Base-by-base conservation (phyloP, 2,888 invertebrate species). In the Stenotaenia linearis region DNA sequence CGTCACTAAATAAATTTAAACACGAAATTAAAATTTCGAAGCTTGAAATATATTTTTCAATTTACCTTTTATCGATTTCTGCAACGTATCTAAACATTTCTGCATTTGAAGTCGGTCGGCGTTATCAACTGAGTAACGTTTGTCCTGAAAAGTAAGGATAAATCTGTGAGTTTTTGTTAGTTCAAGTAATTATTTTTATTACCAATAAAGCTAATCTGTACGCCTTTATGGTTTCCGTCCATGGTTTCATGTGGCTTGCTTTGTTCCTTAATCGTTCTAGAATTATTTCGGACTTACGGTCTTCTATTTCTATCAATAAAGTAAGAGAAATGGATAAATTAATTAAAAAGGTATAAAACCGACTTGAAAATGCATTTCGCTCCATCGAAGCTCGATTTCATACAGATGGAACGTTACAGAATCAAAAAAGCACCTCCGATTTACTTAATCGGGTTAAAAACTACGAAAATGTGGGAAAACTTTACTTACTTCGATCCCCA, bases 191-290 rank as follows among this genome's bases (percentile, higher is more conserved):
- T 7, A 76, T 1, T 32, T 77, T n/a, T 12, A 37, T 74, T 89
- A 94, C 94, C 88, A 95, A 88, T 87, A 95, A 90, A 80, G 94
- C 91, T 91, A 94, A 93, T 83, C 95, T 90, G 83, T 96, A 91
- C 83, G 92, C 92, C 88, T 96, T 96, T 23, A 96, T 93, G 82
- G 93, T 93, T 86, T 97, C 96, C 80, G 90, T 89, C 85, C 96
- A 90, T 81, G 92, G 91, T 87, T 94, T 94, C 83, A 91, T 91
- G 83, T 94, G 93, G 78, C 91, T 90, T 81, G 92, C 90, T 88
- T 95, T 95, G 69, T 93, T 92, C 80, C 96, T 90, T 78, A 97
- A 88, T 85, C 94, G 94, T 86, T 97, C 96, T 96, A 97, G 96
- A 81, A 96, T 88, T 81, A 94, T 90, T 86, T 95, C 94, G 88